Percentiles rank a stretch among this genome's conserved stretches.
phyloP scores from a whole-genome alignment of 1,140 invertebrate genomes.

The Megalonaias nervosa region DNA sequence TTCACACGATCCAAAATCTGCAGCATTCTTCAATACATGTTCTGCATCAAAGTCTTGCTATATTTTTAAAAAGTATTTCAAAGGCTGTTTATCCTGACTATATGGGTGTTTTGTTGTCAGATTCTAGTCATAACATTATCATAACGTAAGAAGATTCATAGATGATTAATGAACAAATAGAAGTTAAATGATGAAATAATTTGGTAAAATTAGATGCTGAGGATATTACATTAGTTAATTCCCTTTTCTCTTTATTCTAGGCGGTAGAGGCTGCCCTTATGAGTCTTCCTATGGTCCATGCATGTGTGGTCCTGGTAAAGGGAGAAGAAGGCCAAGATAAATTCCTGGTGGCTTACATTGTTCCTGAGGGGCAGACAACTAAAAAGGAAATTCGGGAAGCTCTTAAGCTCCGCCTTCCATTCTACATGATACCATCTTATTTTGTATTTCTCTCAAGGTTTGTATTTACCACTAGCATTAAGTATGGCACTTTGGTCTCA shows the following conservation, averaged over 20 bases:
- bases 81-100: too few species aligned
- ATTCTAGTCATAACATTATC: too few species aligned
- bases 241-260: constrained; percentile 38
- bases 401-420: constrained; percentile 73
- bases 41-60: too few species aligned
- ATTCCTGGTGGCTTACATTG: constrained; percentile 74
- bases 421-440: constrained; percentile 75
- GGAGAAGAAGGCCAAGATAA: constrained; percentile 75
- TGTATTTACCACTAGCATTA: not conserved
- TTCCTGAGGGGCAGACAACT: constrained; percentile 64
- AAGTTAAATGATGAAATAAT: not conserved
- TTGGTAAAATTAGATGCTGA: too few species aligned
- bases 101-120: too few species aligned
- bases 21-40: too few species aligned
- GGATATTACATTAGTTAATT: too few species aligned
- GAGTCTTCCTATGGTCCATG: constrained; percentile 69
- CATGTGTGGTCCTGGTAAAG: constrained; percentile 70
- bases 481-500: too few species aligned
- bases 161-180: not conserved
- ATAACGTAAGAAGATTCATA: too few species aligned
- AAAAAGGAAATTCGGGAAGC: constrained; percentile 69
- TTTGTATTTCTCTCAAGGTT: constrained; percentile 72
- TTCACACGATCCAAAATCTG: not conserved
- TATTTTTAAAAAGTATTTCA: too few species aligned
- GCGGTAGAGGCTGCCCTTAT: constrained; percentile 73